Evolutionary conservation across 2,888 invertebrate species (phyloP).

Genomic region (Mythimna impura): DNA sequence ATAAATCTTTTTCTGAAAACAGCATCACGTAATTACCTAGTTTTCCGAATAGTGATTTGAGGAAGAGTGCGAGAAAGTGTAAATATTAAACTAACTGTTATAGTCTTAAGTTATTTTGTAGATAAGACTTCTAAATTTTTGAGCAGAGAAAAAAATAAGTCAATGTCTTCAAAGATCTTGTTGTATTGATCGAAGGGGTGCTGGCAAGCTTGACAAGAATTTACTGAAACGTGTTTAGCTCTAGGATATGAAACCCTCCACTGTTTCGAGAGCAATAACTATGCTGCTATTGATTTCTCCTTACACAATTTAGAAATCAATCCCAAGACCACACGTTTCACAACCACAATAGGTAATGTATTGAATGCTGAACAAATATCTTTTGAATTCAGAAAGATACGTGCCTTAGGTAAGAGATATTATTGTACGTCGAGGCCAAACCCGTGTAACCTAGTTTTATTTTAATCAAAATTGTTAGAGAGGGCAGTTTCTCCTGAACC

Average conservation of each 20-base stretch:
- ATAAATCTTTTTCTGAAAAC: too few species aligned
- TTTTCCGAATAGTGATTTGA: too few species aligned
- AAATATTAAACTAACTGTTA: too few species aligned
- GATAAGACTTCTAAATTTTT: too few species aligned
- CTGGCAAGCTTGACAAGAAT: too few species aligned
- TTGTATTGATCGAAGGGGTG: too few species aligned
- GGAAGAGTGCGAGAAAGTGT: too few species aligned
- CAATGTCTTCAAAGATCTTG: too few species aligned
- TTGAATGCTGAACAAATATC: conserved; percentile 6
- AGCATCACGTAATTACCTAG: too few species aligned
- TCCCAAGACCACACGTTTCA: conserved; percentile 36
- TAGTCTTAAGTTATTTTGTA: too few species aligned
- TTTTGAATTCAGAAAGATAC: conserved; percentile 14
- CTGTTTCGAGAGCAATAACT: conserved; percentile 2
- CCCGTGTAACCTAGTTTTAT: conserved; percentile 29
- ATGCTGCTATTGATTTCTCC: conserved; percentile 23
- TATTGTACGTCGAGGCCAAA: background rate
- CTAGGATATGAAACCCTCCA: background rate
- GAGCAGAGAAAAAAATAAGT: too few species aligned
- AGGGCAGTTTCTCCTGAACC: background rate
- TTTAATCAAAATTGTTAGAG: conserved; percentile 5
- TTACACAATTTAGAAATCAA: conserved; percentile 36
- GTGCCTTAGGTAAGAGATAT: conserved; percentile 14
- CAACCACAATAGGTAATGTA: conserved; percentile 28
- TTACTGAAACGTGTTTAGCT: background rate